Conservation (phyloP, 2,888 invertebrate species). For the Drosophila rubida region DNA sequence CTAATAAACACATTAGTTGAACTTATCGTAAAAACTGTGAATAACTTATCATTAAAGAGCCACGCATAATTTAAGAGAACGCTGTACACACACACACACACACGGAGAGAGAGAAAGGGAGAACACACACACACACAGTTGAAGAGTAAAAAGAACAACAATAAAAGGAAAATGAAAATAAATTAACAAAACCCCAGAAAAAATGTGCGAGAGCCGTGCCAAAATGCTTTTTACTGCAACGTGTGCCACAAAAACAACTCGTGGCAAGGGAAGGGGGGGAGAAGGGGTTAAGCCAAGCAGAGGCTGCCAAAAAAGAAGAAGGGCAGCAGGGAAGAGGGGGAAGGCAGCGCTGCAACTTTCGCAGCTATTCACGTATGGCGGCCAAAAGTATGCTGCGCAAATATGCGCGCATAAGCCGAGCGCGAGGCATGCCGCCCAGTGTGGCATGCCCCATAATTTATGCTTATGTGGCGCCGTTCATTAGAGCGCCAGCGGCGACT, state of each 20-base stretch:
- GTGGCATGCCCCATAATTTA: constrained; percentile 62
- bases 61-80: constrained; percentile 72
- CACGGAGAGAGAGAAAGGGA: constrained; percentile 7
- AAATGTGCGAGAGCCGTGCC: constrained; percentile 57
- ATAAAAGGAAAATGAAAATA: constrained; percentile 61
- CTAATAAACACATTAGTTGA: constrained; percentile 61
- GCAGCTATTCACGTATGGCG: constrained; percentile 45
- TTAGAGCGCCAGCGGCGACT: constrained; percentile 56
- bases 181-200: constrained; percentile 59
- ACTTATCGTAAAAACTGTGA: constrained; percentile 71
- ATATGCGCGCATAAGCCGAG: constrained; percentile 58
- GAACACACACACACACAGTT: constrained; percentile 40
- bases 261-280: neutral
- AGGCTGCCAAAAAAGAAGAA: constrained; percentile 47
- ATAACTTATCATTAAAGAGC: constrained; percentile 73
- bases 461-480: constrained; percentile 71
- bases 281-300: neutral
- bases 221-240: constrained; percentile 75
- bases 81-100: constrained; percentile 32
- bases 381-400: constrained; percentile 73
- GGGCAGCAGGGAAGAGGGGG: too few species aligned
- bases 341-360: constrained; percentile 44
- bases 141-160: constrained; percentile 59
- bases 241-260: constrained; percentile 24
- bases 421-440: neutral